A percentile compares a stretch with the other conserved stretches of the same genome.
phyloP scores from a whole-genome alignment of 1,140 invertebrate genomes.

The Zophobas morio region DNA sequence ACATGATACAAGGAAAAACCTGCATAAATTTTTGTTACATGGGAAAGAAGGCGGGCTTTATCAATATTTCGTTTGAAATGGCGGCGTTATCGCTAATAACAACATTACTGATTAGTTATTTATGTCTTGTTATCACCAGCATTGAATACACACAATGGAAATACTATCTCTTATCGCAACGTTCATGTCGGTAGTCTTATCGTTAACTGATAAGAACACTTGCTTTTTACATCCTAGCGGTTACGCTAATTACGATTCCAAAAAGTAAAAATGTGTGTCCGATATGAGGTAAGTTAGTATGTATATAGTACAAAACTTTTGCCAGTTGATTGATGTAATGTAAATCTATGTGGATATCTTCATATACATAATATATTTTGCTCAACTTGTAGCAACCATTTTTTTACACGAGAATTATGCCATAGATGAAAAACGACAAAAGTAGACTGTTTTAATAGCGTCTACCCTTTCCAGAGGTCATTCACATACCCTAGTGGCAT shows the following conservation, averaged over 20 bases:
- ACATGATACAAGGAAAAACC: conserved; percentile 4
- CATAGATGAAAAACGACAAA: too few relatives aligned
- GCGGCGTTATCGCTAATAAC: conserved; percentile 54
- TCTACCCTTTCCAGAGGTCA: too few relatives aligned
- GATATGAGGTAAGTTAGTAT: neutral
- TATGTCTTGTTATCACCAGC: conserved; percentile 56
- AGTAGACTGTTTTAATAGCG: too few relatives aligned
- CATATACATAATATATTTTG: too few relatives aligned
- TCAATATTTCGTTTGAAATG: conserved; percentile 44
- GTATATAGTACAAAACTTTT: too few relatives aligned
- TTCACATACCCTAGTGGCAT: too few relatives aligned
- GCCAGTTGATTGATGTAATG: neutral
- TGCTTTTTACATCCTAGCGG: conserved; percentile 42
- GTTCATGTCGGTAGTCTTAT: conserved; percentile 55
- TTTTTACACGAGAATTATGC: too few relatives aligned
- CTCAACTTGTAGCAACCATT: too few relatives aligned
- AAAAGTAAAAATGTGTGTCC: conserved; percentile 10
- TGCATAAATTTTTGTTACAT: conserved; percentile 35
- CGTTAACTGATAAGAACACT: conserved; percentile 47
- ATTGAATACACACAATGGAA: conserved; percentile 56
- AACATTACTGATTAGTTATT: conserved; percentile 57
- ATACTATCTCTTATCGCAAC: conserved; percentile 52
- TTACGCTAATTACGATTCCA: neutral
- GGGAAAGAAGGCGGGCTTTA: conserved; percentile 36
- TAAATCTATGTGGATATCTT: neutral